Evolutionary conservation across 2,888 invertebrate genomes (phyloP).

Genomic region (Apamea anceps): DNA sequence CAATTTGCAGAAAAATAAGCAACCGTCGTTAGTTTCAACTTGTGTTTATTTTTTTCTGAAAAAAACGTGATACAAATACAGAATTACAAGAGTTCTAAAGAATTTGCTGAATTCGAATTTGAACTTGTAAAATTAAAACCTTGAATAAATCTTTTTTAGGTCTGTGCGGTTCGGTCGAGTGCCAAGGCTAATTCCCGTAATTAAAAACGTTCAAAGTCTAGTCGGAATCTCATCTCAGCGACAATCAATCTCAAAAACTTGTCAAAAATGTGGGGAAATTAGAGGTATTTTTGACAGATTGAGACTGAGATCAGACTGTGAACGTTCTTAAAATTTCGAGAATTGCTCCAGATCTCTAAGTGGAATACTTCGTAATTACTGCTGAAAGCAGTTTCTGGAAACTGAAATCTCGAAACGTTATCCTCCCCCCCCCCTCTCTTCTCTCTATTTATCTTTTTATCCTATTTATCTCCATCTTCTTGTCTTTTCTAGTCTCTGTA

Average conservation of each 20-base stretch:
- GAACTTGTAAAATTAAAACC: not conserved
- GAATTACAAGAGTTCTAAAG: not conserved
- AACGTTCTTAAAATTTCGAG: not conserved
- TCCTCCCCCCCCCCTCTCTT: not conserved
- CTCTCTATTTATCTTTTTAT: not conserved
- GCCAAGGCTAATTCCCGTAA: not conserved
- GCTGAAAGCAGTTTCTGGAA: not conserved
- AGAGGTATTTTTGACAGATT: not conserved
- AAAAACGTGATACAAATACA: conserved; percentile 28
- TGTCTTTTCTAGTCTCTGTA: not conserved
- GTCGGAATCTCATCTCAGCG: too few species aligned
- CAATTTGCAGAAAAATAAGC: conserved; percentile 50
- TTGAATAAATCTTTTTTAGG: not conserved
- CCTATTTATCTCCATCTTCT: not conserved
- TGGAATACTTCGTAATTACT: not conserved
- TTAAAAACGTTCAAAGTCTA: not conserved
- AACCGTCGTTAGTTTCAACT: conserved; percentile 24
- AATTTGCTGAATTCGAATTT: conserved; percentile 8
- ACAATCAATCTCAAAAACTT: too few species aligned
- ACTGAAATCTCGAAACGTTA: not conserved
- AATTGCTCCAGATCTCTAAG: not conserved
- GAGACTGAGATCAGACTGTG: not conserved
- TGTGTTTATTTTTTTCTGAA: not conserved
- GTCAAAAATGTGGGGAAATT: not conserved
- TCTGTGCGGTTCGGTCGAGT: not conserved